Conservation (phyloP, 2,113 vertebrate species). For the Tenrec ecaudatus region DNA sequence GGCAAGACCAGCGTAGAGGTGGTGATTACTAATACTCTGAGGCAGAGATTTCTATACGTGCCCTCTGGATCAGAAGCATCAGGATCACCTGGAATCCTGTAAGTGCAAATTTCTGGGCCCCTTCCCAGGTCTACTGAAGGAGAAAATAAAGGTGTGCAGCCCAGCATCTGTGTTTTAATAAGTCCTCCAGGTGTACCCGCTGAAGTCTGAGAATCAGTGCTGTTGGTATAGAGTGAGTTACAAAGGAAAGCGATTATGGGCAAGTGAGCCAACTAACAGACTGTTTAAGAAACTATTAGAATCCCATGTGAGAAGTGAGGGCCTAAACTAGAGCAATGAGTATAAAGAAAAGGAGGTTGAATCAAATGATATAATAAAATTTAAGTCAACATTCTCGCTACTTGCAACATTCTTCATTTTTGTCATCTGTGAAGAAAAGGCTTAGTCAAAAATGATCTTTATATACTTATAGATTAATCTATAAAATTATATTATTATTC, state of each 20-base stretch:
- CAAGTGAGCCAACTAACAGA: neutral
- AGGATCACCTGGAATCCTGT: neutral
- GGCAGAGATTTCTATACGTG: neutral
- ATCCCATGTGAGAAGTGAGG: neutral
- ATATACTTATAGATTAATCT: neutral
- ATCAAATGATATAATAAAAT: neutral
- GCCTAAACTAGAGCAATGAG: neutral
- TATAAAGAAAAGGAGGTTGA: neutral
- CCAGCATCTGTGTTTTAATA: neutral
- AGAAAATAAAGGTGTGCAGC: neutral
- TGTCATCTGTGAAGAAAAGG: slow-evolving; percentile 7
- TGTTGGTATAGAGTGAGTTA: neutral
- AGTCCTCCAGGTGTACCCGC: neutral
- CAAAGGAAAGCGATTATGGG: neutral
- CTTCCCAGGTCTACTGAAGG: neutral
- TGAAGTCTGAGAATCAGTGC: neutral
- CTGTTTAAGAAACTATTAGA: neutral
- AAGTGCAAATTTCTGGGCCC: neutral
- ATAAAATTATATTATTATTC: neutral
- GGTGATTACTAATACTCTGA: neutral
- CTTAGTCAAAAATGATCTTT: slow-evolving; percentile 24
- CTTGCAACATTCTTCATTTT: neutral
- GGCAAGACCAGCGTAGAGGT: neutral
- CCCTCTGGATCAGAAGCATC: neutral
- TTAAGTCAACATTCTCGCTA: neutral